A percentile compares a stretch with the other conserved stretches of the same genome.
Evolutionary conservation across 2,113 vertebrate species (phyloP).

Genomic region (Amazona guildingii): DNA sequence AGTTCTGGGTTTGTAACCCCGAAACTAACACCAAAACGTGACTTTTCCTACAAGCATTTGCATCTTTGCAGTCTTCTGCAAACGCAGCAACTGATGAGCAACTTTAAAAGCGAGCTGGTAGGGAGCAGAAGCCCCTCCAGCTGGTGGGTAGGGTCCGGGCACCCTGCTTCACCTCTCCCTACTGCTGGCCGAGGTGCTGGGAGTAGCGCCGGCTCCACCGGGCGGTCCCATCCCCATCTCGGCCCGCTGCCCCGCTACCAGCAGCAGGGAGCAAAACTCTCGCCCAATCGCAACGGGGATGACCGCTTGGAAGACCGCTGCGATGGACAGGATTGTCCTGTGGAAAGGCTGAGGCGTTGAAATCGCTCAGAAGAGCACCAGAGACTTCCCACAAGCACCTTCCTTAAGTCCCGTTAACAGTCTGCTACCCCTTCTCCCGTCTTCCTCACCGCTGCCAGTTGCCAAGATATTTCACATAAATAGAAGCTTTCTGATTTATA

Average conservation of each 20-base stretch:
- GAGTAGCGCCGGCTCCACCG: too few relatives aligned
- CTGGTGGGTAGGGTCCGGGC: background rate
- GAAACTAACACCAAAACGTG: background rate
- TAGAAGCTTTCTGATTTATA: constrained; percentile 63
- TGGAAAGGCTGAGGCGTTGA: background rate
- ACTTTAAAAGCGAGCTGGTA: background rate
- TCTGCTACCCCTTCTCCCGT: background rate
- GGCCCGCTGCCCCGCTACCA: background rate
- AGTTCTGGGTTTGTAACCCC: background rate
- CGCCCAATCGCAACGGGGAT: background rate
- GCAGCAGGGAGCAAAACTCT: background rate
- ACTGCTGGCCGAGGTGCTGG: background rate
- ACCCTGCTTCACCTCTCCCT: background rate
- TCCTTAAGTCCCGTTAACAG: background rate
- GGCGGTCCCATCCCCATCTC: background rate
- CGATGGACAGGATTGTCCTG: background rate
- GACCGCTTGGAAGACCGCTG: background rate
- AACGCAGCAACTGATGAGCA: background rate
- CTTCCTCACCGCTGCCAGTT: constrained; percentile 21
- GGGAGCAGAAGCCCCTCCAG: background rate
- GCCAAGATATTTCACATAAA: constrained; percentile 63
- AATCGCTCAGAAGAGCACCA: background rate
- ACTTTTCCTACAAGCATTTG: background rate
- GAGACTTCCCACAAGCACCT: background rate
- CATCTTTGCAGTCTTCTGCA: background rate